phyloP scores from a whole-genome alignment of 2,888 invertebrate species.

The Macrosoma leucophasiata region DNA sequence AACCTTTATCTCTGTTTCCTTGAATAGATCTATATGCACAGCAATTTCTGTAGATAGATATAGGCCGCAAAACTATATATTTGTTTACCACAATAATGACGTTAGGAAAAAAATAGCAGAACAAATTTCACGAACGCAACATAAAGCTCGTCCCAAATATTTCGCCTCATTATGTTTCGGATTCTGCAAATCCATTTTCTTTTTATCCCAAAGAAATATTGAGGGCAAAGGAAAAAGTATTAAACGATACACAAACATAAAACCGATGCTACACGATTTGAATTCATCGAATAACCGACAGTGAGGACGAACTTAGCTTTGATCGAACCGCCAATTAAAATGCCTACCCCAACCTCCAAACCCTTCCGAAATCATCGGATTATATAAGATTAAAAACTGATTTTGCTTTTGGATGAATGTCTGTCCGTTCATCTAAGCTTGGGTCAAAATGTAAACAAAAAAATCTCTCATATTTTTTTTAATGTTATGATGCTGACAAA shows the following conservation, averaged over 20 bases:
- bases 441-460: too few species aligned
- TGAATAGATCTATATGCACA: too few species aligned
- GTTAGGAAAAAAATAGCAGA: too few species aligned
- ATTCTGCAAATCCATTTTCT: constrained; percentile 36
- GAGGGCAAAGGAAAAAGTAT: constrained; percentile 10
- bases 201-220: constrained; percentile 23
- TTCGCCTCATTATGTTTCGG: constrained; percentile 25
- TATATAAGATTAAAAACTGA: constrained; percentile 20
- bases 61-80: too few species aligned
- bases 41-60: too few species aligned
- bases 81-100: too few species aligned
- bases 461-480: too few species aligned
- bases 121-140: too few species aligned
- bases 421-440: too few species aligned
- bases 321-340: constrained; percentile 45
- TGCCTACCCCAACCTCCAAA: constrained; percentile 27
- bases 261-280: constrained; percentile 21
- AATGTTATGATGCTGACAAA: too few species aligned
- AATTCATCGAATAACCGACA: constrained; percentile 31
- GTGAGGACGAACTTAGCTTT: constrained; percentile 31
- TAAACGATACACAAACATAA: constrained; percentile 10
- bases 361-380: constrained; percentile 21
- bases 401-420: too few species aligned
- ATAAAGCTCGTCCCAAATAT: constrained; percentile 9
- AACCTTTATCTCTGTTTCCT: too few species aligned